These are phyloP conservation scores for Centroberyx gerrardi DNA, from an alignment of 2,797 vertebrate species.

Conservation along the genomic window DNA sequence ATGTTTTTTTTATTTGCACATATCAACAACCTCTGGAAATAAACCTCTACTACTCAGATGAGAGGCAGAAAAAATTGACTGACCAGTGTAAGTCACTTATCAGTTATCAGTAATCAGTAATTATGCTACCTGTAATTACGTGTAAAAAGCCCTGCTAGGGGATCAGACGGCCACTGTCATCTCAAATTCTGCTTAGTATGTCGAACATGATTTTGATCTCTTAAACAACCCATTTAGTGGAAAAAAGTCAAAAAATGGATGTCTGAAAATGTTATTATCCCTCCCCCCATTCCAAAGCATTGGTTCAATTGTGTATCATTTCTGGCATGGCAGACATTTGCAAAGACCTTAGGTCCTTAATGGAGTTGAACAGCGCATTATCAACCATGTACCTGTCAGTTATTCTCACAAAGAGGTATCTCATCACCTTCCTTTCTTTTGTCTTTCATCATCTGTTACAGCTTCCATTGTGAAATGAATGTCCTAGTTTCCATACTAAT, in stretches of 20 bases:
- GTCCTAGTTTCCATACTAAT: constrained; percentile 16
- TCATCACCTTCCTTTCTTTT: constrained; percentile 29
- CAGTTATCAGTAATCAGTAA: constrained; percentile 49
- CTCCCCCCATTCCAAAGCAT: constrained; percentile 11
- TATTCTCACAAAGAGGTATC: constrained; percentile 25
- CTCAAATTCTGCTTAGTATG: constrained; percentile 17
- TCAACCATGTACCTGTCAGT: constrained; percentile 38
- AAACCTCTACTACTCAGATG: neutral
- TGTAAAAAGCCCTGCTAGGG: constrained; percentile 50
- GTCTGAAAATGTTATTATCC: constrained; percentile 8
- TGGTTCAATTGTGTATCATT: neutral
- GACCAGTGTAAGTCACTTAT: no score
- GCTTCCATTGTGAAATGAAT: constrained; percentile 21
- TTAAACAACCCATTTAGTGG: constrained; percentile 30
- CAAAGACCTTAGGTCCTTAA: constrained; percentile 60
- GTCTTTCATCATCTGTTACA: constrained; percentile 53
- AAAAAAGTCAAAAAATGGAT: constrained; percentile 36
- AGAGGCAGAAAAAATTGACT: neutral
- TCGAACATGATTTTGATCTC: constrained; percentile 40
- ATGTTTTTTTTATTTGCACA: no score
- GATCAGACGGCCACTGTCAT: constrained; percentile 41
- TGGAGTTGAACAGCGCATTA: constrained; percentile 40
- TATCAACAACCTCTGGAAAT: neutral
- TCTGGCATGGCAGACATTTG: constrained; percentile 34
- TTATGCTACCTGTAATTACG: constrained; percentile 48